Evolutionary conservation across 1,140 invertebrate species (phyloP), one percentile per base, ranked within the genome.

Genomic region (Oncopeltus fasciatus): DNA sequence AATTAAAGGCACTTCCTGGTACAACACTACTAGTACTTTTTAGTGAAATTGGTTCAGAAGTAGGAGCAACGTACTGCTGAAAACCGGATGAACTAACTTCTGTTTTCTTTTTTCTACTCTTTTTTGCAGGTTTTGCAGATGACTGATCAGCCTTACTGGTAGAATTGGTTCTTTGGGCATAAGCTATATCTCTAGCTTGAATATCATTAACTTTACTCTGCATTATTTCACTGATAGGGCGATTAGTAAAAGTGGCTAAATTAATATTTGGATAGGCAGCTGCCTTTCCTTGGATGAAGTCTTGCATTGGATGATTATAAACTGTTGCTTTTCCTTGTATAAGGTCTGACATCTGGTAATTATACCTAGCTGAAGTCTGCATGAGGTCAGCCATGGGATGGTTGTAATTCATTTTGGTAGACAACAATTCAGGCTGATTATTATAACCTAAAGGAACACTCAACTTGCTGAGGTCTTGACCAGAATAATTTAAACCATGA

Each of bases 1-100:
- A 85, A 68, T 84, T 85, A 63, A 85, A 85, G 60, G 83, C 82
- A 70, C 82, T 83, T 21, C 81, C 79, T 0, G 83, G 80, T 57
- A 85, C 81, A 66, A 83, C 80, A 65, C 77, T 80, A 18, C 21
- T 46, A 26, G 20, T 53, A 0, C 81, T 81, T 62, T 80, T 81
- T 16, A 79, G 67, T 8, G 78, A 76, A 27, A 80, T 76, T 11
- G 77, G 74, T 69, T 83, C 81, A 1, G 75, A 68, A 1, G 77
- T 73, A 0, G 75, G 67, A 1, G 76, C 77, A 1, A 76, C 72
- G 62, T 78, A 79, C 16, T 78, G 74, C 68, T 80, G 78, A 67
- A 79, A 80, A 62, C 76, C 76, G 28, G 67, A 31, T 2, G 67
- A 56, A 47, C 67, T 57, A 2, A 64, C 61, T 38, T 66, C 63